Percentiles rank a stretch among this genome's conserved stretches.
These are phyloP conservation scores for Melanogrammus aeglefinus DNA, from an alignment of 2,797 vertebrate species.

Conservation along the genomic window DNA sequence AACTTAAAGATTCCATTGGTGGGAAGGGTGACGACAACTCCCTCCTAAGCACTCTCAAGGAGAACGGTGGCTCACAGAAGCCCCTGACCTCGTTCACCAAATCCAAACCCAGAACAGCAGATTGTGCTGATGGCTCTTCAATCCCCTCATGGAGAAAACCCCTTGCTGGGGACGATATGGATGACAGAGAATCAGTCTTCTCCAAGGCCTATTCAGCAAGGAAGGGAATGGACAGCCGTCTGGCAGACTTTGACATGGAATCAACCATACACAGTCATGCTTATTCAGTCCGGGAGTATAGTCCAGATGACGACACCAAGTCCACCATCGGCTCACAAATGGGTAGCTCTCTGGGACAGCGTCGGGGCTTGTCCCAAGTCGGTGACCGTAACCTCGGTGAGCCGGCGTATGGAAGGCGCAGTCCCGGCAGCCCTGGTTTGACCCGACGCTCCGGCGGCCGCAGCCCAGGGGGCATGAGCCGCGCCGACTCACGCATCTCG, in stretches of 20 bases:
- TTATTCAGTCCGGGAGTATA: conserved; percentile 65
- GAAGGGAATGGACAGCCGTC: conserved; percentile 81
- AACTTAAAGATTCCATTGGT: conserved; percentile 81
- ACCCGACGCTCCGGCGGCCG: conserved; percentile 66
- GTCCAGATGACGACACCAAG: conserved; percentile 70
- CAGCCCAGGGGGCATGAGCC: conserved; percentile 71
- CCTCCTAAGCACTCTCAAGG: conserved; percentile 80
- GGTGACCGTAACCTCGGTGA: conserved; percentile 54
- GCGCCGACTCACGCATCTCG: conserved; percentile 77
- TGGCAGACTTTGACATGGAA: conserved; percentile 80
- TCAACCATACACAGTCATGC: conserved; percentile 72
- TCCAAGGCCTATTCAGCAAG: conserved; percentile 80
- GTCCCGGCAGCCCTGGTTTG: conserved; percentile 58
- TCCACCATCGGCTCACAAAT: conserved; percentile 73
- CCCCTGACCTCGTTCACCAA: conserved; percentile 65
- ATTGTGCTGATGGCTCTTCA: conserved; percentile 63
- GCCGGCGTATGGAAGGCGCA: conserved; percentile 39
- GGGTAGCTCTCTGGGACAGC: conserved; percentile 64
- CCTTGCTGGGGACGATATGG: conserved; percentile 54
- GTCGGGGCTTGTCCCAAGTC: conserved; percentile 67
- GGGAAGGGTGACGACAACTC: conserved; percentile 78
- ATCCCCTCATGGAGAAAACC: conserved; percentile 67
- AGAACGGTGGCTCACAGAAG: conserved; percentile 78
- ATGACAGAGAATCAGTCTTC: conserved; percentile 70
- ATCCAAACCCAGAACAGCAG: conserved; percentile 57